These are phyloP conservation scores for Epinephelus malabaricus DNA, from an alignment of 2,797 vertebrate genomes.

Conservation along the genomic window DNA sequence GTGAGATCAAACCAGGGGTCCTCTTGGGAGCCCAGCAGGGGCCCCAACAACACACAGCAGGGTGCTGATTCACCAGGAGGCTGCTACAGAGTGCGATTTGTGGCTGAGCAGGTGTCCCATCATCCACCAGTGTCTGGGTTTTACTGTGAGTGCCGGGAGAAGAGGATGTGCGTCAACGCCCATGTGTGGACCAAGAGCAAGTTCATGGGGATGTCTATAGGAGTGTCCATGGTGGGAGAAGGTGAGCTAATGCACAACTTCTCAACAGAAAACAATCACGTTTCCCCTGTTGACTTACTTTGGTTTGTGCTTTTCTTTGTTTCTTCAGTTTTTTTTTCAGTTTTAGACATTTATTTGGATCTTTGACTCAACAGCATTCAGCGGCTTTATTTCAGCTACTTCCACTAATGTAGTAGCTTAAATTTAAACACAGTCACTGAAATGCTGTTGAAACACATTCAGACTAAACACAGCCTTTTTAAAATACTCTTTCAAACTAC, in stretches of 20 bases:
- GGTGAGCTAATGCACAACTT: conserved; percentile 73
- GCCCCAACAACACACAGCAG: conserved; percentile 68
- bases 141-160: conserved; percentile 95
- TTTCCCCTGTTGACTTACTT: background rate
- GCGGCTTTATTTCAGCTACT: too few species aligned
- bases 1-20: conserved; percentile 78
- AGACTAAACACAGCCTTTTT: too few species aligned
- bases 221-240: conserved; percentile 97
- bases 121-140: conserved; percentile 95
- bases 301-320: background rate
- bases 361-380: too few species aligned
- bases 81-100: conserved; percentile 90
- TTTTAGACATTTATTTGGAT: too few species aligned
- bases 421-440: too few species aligned
- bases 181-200: conserved; percentile 98
- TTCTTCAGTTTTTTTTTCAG: background rate
- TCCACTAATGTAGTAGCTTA: too few species aligned
- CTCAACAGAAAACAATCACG: background rate
- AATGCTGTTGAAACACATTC: too few species aligned
- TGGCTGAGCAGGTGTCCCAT: conserved; percentile 96
- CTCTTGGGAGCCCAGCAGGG: conserved; percentile 55
- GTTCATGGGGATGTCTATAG: conserved; percentile 98
- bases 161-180: conserved; percentile 90
- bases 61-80: conserved; percentile 51
- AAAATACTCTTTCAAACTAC: too few species aligned